Evolutionary conservation across 2,113 vertebrate species (phyloP).

Genomic region (Pholis gunnellus): DNA sequence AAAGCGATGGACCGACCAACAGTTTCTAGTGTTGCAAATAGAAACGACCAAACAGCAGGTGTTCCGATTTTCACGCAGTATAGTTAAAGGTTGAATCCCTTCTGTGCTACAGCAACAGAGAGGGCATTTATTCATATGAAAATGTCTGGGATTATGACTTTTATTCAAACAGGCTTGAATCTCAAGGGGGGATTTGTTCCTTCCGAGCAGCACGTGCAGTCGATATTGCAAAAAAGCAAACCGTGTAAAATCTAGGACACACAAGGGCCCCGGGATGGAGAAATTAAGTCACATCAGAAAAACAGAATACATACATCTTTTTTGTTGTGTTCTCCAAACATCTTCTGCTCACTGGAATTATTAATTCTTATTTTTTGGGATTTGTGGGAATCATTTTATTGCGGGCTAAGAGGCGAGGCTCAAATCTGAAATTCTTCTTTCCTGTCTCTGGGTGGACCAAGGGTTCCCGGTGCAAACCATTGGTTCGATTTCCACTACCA

Average conservation of each 20-base stretch:
- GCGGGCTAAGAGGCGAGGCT: background rate
- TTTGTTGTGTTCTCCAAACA: conserved; percentile 38
- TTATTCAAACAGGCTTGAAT: conserved; percentile 47
- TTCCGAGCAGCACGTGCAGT: conserved; percentile 34
- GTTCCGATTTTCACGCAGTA: background rate
- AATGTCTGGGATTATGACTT: conserved; percentile 34
- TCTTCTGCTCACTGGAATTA: conserved; percentile 7
- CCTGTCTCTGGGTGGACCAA: background rate
- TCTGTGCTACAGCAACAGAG: background rate
- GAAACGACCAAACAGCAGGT: conserved; percentile 1
- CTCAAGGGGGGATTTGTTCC: conserved; percentile 40
- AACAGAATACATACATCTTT: background rate
- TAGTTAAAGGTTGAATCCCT: conserved; percentile 3
- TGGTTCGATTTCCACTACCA: conserved; percentile 19
- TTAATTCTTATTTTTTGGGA: background rate
- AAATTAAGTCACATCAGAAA: conserved; percentile 54
- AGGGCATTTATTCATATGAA: conserved; percentile 26
- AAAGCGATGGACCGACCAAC: background rate
- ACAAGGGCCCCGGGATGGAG: conserved; percentile 12
- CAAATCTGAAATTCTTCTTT: background rate
- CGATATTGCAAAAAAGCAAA: conserved; percentile 37
- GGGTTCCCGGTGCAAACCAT: conserved; percentile 24
- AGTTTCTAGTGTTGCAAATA: background rate
- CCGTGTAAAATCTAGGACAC: conserved; percentile 55
- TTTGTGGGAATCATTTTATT: conserved; percentile 21